Evolutionary conservation across 2,113 vertebrate genomes (phyloP), one percentile per base, ranked within the genome.

Genomic region (Phyllostomus discolor): DNA sequence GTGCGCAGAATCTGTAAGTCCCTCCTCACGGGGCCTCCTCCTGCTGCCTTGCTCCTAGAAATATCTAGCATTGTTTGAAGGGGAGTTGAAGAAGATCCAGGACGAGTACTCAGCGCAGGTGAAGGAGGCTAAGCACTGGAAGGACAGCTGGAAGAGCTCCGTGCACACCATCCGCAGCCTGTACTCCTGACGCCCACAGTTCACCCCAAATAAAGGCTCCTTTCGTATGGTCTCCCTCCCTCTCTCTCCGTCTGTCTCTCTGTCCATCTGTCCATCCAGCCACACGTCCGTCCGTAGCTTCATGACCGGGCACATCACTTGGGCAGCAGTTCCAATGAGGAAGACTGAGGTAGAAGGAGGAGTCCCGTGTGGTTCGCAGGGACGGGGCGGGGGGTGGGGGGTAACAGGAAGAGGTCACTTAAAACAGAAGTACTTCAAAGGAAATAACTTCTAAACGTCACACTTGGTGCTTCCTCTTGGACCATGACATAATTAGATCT

Each of bases 91-190:
- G 91, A 96, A 46, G 70, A 93, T 96, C 79, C 89, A 72, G 54
- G 33, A 82, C 0, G 26, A 96, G 31, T 16, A 0, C 11, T 0
- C 0, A 0, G 2, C 1, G 1, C 93, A 90, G 80, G 7, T 19
- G 41, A 81, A 78, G 52, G 92, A 84, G 9, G 97, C 97, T 48
- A 90, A 85, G 88, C 19, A 38, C 70, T 98, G 97, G 97, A 98
- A 88, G 81, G 90, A 96, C n/a, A 88, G 46, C 95, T 98, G 97
- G 97, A 83, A 83, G 5, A 66, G 19, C 1, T 97, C 97, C 2
- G n/a, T 97, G 22, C 0, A 10, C 15, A 95, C 93, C 73, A 85
- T 98, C 95, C 67, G 9, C 64, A 15, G 57, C 75, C 91, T 97
- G 26, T 97, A 97, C 64, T 15, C 38, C 10, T 72, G 20, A 92